Percentiles rank a stretch among this genome's conserved stretches.
Evolutionary conservation across 2,888 invertebrate species (phyloP).

Genomic region (Andrena marginata): DNA sequence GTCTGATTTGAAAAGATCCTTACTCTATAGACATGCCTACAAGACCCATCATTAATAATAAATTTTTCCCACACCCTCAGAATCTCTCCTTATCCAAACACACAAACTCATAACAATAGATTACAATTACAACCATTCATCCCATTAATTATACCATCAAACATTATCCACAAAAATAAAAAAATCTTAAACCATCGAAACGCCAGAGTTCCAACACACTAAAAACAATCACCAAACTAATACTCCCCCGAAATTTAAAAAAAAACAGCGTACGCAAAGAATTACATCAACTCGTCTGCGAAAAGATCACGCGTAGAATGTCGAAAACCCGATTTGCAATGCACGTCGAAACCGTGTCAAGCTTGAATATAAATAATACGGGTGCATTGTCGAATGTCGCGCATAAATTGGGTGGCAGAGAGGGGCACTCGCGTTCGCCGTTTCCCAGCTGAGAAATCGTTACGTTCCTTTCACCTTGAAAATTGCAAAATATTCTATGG

Average conservation of each 20-base stretch:
- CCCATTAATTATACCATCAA: too few species aligned
- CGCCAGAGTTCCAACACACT: too few species aligned
- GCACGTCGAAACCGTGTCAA: background rate
- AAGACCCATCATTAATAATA: too few species aligned
- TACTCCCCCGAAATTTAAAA: background rate
- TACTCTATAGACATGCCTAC: too few species aligned
- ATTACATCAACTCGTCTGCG: background rate
- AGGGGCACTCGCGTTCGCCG: background rate
- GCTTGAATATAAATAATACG: background rate
- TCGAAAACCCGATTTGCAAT: background rate
- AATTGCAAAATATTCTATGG: conserved; percentile 34
- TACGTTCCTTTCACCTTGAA: conserved; percentile 14
- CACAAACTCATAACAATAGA: too few species aligned
- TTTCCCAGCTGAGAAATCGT: conserved; percentile 1
- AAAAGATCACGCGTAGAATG: background rate
- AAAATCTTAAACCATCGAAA: too few species aligned
- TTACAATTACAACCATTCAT: too few species aligned
- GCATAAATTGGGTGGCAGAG: background rate
- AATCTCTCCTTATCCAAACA: too few species aligned
- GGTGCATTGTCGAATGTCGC: background rate
- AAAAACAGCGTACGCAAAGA: background rate
- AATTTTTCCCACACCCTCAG: too few species aligned
- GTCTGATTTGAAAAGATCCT: too few species aligned
- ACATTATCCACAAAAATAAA: too few species aligned
- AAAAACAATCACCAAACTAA: too few species aligned